Base-by-base conservation (phyloP, 2,888 invertebrate genomes). In the Lithophane ornitopus region DNA sequence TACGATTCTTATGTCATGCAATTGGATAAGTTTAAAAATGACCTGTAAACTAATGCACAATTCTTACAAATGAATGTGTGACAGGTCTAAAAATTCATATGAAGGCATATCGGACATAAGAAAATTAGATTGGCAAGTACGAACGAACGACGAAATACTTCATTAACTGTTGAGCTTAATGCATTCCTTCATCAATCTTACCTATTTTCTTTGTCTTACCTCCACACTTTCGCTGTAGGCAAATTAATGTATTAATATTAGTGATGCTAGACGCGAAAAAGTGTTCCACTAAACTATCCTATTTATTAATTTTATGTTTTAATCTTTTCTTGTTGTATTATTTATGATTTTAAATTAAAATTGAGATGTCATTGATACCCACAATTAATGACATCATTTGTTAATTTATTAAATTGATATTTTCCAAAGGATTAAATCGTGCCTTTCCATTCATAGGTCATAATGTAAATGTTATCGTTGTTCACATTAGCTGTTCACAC, bases 381-480 rank as follows among this genome's bases (percentile, higher is more conserved):
- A 74, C 74, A 62, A 74, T 76, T 80, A 59, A 74, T 73, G 80
- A 75, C 69, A 72, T 76, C 49, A 74, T 81, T 82, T 76, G 72
- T 82, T 76, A 58, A 72, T 88, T 77, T 75, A 74, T 87, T 61
- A 78, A 73, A 80, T 82, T 78, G 54, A 76, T 67, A 80, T 82
- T 80, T 85, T 80, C 65, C 70, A 73, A 84, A 87, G 78, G 77
- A 82, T 81, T 80, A 80, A 89, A 89, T 88, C 87, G 93, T 93
- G 93, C 93, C 93, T 93, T 93, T 90, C 87, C 88, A 89, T 90
- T 87, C 85, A 85, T 88, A 81, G 86, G 82, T 85, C 81, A 84
- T 87, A 88, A 87, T 90, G 87, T 91, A 88, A 90, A 90, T 91
- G 85, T 89, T 90, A 89, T 85, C 71, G 79, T 80, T 87, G 80